Base-by-base conservation (phyloP, 2,113 vertebrate species). In the Rhegmatorhina hoffmannsi region DNA sequence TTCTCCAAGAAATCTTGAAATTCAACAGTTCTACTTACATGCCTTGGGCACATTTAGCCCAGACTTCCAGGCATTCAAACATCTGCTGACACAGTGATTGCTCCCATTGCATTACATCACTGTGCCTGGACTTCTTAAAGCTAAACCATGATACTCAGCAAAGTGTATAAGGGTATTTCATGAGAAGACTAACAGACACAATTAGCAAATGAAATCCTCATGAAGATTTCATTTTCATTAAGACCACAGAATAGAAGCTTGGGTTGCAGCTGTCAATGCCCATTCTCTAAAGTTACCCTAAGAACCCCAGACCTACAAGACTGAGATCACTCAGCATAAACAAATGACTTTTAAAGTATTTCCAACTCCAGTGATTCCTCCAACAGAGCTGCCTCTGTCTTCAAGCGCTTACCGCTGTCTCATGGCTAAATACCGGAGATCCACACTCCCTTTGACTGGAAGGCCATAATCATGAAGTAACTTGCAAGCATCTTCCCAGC, bases 401-500 rank as follows among this genome's bases (percentile, higher is more conserved):
- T 87, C 36, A 91, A 84, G 81, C 38, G 95, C 97, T 76, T 85
- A 98, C 99, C 98, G 98, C 70, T 99, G 98, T 76, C 98, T 98
- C 87, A 98, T 75, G 40, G 99, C 99, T 18, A 99, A 97, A 94
- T 99, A 98, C 4, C 99, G 98, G 76, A 99, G 98, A 94, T 99
- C 99, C 64, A 99, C 91, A 0, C 96, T 98, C 12, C 99, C 98
- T n/a, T 96, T 96, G 49, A 99, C 98, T 12, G 97, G 28, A 82
- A 99, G 94, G 25, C 98, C 98, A 18, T 99, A 99, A 96, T 99
- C 99, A 17, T 98, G 97, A 15, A 98, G 96, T 69, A 99, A 97
- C 7, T 98, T 99, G 92, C 97, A 98, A 77, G 98, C 98, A 43
- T 99, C 99, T 96, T 99, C 99, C 53, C 98, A 98, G 96, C 99